These are phyloP conservation scores for Megaleporinus macrocephalus DNA, from an alignment of 2,113 vertebrate genomes.

Conservation along the genomic window DNA sequence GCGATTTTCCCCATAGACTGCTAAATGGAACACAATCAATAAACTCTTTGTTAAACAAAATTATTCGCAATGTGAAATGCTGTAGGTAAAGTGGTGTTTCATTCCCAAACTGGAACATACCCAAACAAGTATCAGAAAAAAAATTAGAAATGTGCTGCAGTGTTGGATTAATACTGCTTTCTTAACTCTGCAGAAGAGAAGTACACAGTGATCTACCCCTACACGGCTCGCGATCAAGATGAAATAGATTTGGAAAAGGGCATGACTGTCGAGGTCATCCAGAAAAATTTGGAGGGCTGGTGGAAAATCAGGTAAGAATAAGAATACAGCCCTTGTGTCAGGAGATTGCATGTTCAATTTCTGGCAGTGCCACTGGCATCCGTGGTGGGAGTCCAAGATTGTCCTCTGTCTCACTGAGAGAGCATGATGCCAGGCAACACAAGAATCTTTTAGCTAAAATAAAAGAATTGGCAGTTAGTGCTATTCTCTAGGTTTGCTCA, in stretches of 20 bases:
- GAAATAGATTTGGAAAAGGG: slow-evolving; percentile 95
- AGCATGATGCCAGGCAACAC: too few species aligned
- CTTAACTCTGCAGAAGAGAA: slow-evolving; percentile 85
- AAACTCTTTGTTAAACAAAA: neutral
- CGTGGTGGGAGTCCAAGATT: too few species aligned
- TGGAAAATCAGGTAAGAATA: slow-evolving; percentile 94
- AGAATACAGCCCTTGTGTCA: neutral
- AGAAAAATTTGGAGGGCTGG: slow-evolving; percentile 99
- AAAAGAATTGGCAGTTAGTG: too few species aligned
- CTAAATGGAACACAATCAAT: neutral
- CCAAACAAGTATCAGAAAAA: slow-evolving; percentile 1
- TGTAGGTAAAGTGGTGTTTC: neutral
- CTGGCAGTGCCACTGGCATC: too few species aligned
- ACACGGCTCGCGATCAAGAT: slow-evolving; percentile 90
- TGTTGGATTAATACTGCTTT: neutral
- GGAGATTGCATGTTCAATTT: too few species aligned
- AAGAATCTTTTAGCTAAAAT: too few species aligned
- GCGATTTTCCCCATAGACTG: neutral
- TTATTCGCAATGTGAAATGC: neutral
- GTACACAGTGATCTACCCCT: slow-evolving; percentile 92
- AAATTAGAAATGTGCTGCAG: neutral
- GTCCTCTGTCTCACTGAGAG: too few species aligned
- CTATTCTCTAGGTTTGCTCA: too few species aligned
- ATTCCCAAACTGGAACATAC: neutral
- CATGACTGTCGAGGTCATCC: slow-evolving; percentile 91